Percentiles rank a stretch among this genome's conserved stretches.
Conservation (phyloP, 2,113 vertebrate genomes). For the Myotis davidii region DNA sequence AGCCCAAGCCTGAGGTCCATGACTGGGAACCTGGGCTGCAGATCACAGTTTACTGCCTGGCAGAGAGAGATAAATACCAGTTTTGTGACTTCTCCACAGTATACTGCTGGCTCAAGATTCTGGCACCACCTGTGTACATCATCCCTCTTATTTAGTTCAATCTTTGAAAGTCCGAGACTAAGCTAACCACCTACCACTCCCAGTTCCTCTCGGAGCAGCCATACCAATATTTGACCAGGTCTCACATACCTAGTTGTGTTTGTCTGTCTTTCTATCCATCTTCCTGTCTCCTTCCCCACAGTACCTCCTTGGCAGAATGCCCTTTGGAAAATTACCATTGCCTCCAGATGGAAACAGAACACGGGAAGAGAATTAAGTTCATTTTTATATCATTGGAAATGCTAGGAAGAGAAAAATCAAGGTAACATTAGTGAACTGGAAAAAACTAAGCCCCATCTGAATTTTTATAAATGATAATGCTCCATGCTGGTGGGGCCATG, state of each 20-base stretch:
- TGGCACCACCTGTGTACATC: neutral
- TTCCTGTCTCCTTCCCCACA: neutral
- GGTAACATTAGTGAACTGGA: neutral
- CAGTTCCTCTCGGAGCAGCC: neutral
- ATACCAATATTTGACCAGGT: neutral
- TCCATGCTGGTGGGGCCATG: neutral
- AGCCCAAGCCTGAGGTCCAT: neutral
- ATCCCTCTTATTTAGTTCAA: neutral
- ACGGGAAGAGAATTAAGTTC: neutral
- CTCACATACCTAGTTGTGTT: neutral
- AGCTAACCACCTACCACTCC: neutral
- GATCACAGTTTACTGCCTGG: neutral
- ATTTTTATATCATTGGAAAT: neutral
- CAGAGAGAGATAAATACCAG: neutral
- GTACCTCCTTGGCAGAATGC: slow-evolving; percentile 2
- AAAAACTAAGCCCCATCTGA: neutral
- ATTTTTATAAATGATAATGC: neutral
- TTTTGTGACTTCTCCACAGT: neutral
- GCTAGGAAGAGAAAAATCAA: neutral
- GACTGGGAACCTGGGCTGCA: neutral
- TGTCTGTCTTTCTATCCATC: neutral
- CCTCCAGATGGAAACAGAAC: slow-evolving; percentile 37
- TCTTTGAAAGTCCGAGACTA: neutral
- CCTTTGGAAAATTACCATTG: slow-evolving; percentile 46
- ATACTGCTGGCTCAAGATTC: neutral